Conservation (phyloP, 2,888 invertebrate species). For the Pheosia tremula region DNA sequence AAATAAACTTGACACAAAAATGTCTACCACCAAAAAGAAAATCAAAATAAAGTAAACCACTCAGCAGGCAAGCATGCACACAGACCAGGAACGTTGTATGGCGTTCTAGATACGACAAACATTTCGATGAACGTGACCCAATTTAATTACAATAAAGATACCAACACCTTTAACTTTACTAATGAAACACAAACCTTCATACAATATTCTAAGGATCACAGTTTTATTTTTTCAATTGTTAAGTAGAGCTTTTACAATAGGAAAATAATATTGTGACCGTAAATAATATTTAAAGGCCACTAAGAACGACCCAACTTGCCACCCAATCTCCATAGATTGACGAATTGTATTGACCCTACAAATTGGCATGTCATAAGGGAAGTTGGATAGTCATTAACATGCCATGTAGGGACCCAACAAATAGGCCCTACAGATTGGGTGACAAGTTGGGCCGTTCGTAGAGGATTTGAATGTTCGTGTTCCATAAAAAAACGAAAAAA, state of each 20-base stretch:
- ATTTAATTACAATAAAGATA: constrained; percentile 48
- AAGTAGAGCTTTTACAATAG: constrained; percentile 2
- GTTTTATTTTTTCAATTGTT: not conserved
- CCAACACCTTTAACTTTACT: constrained; percentile 67
- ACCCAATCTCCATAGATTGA: too few species aligned
- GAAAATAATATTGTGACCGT: too few species aligned
- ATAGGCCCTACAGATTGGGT: too few species aligned
- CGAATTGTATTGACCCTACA: too few species aligned
- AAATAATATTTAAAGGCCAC: too few species aligned
- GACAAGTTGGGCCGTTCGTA: not conserved
- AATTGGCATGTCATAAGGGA: too few species aligned
- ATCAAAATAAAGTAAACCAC: constrained; percentile 57
- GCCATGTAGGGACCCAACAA: too few species aligned
- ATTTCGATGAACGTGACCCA: constrained; percentile 51
- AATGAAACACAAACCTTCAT: constrained; percentile 57
- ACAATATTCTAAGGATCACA: constrained; percentile 6
- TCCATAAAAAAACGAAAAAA: constrained; percentile 41
- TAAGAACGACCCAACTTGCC: too few species aligned
- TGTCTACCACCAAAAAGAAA: constrained; percentile 51
- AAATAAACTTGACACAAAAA: constrained; percentile 34
- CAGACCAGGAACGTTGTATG: constrained; percentile 68
- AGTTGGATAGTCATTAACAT: too few species aligned
- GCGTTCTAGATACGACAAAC: constrained; percentile 52
- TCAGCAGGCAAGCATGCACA: constrained; percentile 80
- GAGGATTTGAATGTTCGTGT: constrained; percentile 47